Evolutionary conservation across 2,113 vertebrate species (phyloP).

Genomic region (Chiloscyllium plagiosum): DNA sequence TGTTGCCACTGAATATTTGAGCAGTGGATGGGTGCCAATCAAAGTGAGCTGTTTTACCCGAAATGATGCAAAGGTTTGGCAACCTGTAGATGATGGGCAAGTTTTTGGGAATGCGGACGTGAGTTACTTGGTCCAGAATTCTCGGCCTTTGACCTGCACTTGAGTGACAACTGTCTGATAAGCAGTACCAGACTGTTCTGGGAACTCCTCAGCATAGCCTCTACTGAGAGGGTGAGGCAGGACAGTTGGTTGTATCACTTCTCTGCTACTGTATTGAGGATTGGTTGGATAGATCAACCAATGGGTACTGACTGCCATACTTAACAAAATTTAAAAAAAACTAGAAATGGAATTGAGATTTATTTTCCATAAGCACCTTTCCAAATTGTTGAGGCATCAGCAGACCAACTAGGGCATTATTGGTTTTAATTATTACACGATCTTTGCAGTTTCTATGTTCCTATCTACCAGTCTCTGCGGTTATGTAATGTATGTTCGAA

Average conservation of each 20-base stretch:
- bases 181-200: not conserved
- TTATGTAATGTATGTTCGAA: not conserved
- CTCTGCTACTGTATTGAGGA: not conserved
- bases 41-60: not conserved
- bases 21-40: not conserved
- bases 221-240: not conserved
- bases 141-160: not conserved
- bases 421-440: not conserved
- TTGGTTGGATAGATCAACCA: not conserved
- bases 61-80: not conserved
- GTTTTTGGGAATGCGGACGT: not conserved
- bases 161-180: not conserved
- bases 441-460: not conserved
- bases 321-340: not conserved
- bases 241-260: not conserved
- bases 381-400: not conserved
- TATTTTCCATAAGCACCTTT: not conserved
- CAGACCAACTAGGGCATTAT: not conserved
- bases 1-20: not conserved
- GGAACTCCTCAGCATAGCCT: not conserved
- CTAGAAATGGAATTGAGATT: not conserved
- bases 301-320: not conserved
- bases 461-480: not conserved
- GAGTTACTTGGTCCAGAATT: not conserved
- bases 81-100: not conserved